Evolutionary conservation across 2,113 vertebrate genomes (phyloP).

Genomic region (Falco punctatus): DNA sequence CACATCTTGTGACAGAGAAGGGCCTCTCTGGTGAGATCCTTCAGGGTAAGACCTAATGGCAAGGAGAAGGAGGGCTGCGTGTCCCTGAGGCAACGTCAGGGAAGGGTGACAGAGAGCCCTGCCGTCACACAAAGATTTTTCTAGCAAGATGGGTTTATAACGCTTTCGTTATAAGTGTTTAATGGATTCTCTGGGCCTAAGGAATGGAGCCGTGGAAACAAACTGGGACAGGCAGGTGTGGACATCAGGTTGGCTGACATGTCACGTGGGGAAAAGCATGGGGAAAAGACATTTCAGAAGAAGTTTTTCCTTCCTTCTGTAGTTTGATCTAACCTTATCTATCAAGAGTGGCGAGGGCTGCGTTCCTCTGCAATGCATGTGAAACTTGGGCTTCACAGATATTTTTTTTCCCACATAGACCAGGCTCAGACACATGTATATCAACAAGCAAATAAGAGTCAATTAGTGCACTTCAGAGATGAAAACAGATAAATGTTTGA

Average conservation of each 20-base stretch:
- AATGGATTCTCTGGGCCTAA: neutral
- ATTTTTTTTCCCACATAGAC: too few species aligned
- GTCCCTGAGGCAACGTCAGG: neutral
- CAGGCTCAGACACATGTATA: neutral
- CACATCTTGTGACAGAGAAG: neutral
- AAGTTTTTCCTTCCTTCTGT: neutral
- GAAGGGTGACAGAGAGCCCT: neutral
- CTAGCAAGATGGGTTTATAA: neutral
- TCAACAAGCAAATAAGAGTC: neutral
- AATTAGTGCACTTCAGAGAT: neutral
- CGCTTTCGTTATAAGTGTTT: neutral
- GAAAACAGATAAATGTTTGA: neutral
- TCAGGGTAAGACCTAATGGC: neutral
- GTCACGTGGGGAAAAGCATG: neutral
- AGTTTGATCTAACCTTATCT: neutral
- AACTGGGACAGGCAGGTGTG: neutral
- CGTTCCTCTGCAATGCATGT: neutral
- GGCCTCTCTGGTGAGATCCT: too few species aligned
- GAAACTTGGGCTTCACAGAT: neutral
- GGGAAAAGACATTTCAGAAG: neutral
- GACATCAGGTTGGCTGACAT: neutral
- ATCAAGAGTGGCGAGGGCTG: too few species aligned
- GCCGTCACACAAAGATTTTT: neutral
- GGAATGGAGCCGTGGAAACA: neutral
- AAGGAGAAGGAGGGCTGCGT: neutral